Evolutionary conservation across 2,888 invertebrate genomes (phyloP).

Genomic region (Nephrotoma appendiculata): DNA sequence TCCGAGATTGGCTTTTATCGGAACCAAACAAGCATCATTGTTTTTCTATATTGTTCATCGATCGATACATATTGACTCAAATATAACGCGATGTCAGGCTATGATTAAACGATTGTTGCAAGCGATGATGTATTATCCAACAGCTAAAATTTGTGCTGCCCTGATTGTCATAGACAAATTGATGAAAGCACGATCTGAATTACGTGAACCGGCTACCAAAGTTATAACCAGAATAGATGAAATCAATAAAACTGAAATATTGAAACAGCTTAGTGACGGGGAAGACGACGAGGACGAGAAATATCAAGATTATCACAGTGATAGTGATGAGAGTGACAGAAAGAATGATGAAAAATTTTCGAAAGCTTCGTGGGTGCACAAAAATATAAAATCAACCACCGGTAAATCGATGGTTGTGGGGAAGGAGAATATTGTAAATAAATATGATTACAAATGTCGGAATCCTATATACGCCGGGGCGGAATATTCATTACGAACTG

Average conservation of each 20-base stretch:
- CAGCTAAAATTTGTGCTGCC: constrained; percentile 69
- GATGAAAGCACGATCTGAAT: constrained; percentile 53
- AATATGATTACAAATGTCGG: constrained; percentile 28
- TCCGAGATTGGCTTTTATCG: constrained; percentile 44
- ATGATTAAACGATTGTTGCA: constrained; percentile 74
- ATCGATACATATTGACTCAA: constrained; percentile 65
- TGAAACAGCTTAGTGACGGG: constrained; percentile 17
- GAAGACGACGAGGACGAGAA: constrained; percentile 23
- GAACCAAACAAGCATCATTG: constrained; percentile 51
- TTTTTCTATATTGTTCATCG: constrained; percentile 78
- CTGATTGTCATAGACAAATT: constrained; percentile 41
- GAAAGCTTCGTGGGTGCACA: constrained; percentile 18
- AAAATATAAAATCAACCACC: constrained; percentile 9
- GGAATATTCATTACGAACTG: constrained; percentile 51
- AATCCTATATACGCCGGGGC: constrained; percentile 81
- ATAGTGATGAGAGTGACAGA: not conserved
- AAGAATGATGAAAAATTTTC: constrained; percentile 17
- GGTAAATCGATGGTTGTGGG: not conserved
- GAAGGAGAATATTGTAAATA: not conserved
- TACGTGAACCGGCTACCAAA: constrained; percentile 19
- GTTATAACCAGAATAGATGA: constrained; percentile 18
- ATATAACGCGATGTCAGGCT: constrained; percentile 54
- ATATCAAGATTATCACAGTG: constrained; percentile 8
- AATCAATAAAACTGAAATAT: constrained; percentile 17
- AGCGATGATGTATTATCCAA: constrained; percentile 51